A percentile compares a stretch with the other conserved stretches of the same genome.
Conservation (phyloP, 1,140 invertebrate genomes). For the Mactra quadrangularis region DNA sequence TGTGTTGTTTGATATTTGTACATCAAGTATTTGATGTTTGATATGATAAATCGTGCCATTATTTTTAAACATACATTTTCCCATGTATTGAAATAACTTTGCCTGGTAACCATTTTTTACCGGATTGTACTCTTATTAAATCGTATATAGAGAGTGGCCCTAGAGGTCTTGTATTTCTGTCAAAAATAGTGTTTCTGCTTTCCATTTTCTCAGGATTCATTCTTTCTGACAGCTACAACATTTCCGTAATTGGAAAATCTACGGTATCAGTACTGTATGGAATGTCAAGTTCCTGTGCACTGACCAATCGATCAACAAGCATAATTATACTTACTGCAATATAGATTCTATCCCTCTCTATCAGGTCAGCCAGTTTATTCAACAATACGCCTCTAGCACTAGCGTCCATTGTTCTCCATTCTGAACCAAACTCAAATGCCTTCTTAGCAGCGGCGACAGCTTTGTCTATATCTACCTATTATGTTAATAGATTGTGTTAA, state of each 20-base stretch:
- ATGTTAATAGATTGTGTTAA: too few species aligned
- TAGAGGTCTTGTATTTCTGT: too few species aligned
- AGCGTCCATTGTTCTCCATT: conserved; percentile 96
- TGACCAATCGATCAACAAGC: neutral
- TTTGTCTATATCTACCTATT: conserved; percentile 88
- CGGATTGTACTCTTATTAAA: too few species aligned
- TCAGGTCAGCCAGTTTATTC: conserved; percentile 90
- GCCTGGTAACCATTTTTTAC: too few species aligned
- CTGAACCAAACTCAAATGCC: conserved; percentile 90
- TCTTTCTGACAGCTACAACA: neutral
- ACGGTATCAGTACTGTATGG: neutral
- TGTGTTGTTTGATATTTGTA: too few species aligned
- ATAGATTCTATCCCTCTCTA: conserved; percentile 89
- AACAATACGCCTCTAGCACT: conserved; percentile 92
- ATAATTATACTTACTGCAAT: conserved; percentile 86
- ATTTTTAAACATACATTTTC: too few species aligned
- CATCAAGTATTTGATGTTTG: too few species aligned
- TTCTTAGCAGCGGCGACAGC: conserved; percentile 90
- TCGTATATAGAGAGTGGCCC: too few species aligned
- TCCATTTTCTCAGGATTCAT: neutral
- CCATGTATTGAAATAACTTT: too few species aligned
- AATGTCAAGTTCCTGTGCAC: neutral
- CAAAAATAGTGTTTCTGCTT: too few species aligned
- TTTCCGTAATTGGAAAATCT: neutral
- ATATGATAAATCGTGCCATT: too few species aligned